Conservation (phyloP, 2,113 vertebrate genomes). For the Sula dactylatra region DNA sequence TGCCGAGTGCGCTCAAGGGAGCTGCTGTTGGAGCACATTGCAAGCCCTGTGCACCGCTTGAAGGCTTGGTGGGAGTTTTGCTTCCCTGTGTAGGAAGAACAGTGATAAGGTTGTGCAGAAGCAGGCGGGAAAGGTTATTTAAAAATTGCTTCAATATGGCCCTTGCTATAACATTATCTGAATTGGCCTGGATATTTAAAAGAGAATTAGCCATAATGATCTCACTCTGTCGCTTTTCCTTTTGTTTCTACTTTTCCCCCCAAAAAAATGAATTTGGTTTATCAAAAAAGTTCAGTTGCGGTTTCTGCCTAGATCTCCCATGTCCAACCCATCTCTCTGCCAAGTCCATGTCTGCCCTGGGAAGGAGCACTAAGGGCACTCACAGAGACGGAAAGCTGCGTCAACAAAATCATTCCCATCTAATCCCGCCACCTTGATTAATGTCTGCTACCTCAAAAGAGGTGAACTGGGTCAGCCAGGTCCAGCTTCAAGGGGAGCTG, state of each 20-base stretch:
- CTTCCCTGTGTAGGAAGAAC: conserved; percentile 20
- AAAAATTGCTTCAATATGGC: conserved; percentile 64
- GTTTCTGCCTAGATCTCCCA: background rate
- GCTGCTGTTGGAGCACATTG: conserved; percentile 32
- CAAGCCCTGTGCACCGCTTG: background rate
- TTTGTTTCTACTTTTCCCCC: background rate
- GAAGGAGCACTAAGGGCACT: background rate
- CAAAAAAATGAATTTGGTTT: background rate
- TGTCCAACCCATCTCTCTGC: background rate
- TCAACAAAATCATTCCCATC: background rate
- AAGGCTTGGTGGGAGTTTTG: background rate
- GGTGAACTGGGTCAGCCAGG: background rate
- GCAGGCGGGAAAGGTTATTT: conserved; percentile 38
- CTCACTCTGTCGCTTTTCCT: background rate
- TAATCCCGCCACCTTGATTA: background rate
- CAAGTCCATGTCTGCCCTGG: fast-evolving
- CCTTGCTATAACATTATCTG: conserved; percentile 24
- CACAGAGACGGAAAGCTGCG: background rate
- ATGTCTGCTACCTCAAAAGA: background rate
- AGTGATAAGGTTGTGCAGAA: conserved; percentile 46
- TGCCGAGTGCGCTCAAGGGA: background rate
- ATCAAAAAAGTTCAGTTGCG: background rate
- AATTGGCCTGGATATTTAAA: conserved; percentile 49
- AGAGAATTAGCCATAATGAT: conserved; percentile 56
- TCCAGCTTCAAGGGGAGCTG: background rate